Conservation (phyloP, 2,888 invertebrate genomes). For the Pinctada fucata region DNA sequence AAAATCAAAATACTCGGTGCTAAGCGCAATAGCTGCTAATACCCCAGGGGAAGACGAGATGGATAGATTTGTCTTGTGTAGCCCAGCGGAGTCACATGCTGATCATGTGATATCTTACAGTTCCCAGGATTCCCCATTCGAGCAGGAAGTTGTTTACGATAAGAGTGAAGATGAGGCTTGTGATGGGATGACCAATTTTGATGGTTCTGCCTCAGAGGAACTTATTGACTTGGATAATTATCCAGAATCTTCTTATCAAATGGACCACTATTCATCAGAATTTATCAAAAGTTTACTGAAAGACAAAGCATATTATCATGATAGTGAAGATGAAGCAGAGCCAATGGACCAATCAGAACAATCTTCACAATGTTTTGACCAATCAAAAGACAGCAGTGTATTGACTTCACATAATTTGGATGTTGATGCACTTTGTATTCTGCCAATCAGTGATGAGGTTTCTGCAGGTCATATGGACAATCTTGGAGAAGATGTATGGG, state of each 20-base stretch:
- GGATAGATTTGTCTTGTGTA: conserved; percentile 49
- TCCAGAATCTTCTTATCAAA: not conserved
- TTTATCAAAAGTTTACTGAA: not conserved
- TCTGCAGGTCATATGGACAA: too few relatives aligned
- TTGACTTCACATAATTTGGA: too few relatives aligned
- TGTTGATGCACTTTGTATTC: too few relatives aligned
- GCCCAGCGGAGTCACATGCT: conserved; percentile 35
- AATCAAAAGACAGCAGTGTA: too few relatives aligned
- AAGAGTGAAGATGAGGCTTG: not conserved
- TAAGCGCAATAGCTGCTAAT: conserved; percentile 51
- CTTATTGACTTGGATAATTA: not conserved
- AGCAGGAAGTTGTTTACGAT: not conserved
- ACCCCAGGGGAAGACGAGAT: conserved; percentile 56
- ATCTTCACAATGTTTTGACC: too few relatives aligned
- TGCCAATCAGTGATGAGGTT: too few relatives aligned
- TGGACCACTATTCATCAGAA: not conserved
- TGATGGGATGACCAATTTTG: not conserved
- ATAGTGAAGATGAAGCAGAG: too few relatives aligned
- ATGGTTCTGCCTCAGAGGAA: not conserved
- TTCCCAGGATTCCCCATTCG: not conserved
- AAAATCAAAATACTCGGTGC: not conserved
- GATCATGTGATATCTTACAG: not conserved
- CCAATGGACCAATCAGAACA: too few relatives aligned
- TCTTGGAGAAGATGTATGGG: too few relatives aligned
- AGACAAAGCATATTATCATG: not conserved